Percentiles rank a stretch among this genome's conserved stretches.
Conservation (phyloP, 1,140 invertebrate species). For the Helicorthomorpha holstii region DNA sequence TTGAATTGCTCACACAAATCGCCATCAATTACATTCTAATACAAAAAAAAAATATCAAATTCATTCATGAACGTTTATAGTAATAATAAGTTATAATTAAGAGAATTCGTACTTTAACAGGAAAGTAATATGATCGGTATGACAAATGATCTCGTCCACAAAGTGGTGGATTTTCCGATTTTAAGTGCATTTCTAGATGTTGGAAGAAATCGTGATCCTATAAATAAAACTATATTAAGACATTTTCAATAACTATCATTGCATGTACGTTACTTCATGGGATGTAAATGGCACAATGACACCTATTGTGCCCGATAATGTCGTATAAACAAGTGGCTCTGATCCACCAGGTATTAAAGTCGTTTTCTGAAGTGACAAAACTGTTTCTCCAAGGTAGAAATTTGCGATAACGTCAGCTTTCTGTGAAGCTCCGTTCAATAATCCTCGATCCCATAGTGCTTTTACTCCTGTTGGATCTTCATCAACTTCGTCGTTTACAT, state of each 20-base stretch:
- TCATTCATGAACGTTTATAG: not conserved
- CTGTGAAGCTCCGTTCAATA: constrained; percentile 91
- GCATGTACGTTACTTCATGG: constrained; percentile 43
- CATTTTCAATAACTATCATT: not conserved
- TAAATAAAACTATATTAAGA: constrained; percentile 13
- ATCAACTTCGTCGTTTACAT: constrained; percentile 91
- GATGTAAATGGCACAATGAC: constrained; percentile 95
- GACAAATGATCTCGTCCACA: constrained; percentile 95
- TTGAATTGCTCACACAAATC: constrained; percentile 99
- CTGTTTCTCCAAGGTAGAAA: constrained; percentile 92
- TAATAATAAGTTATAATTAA: not conserved
- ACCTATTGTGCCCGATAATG: constrained; percentile 84
- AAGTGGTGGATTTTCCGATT: constrained; percentile 86
- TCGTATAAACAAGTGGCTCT: constrained; percentile 90
- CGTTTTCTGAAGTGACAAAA: constrained; percentile 72
- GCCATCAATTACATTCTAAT: constrained; percentile 92
- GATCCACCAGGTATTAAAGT: constrained; percentile 93
- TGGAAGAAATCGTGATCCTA: constrained; percentile 97
- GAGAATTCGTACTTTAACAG: constrained; percentile 60
- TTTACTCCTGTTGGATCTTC: constrained; percentile 98
- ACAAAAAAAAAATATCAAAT: too few relatives aligned
- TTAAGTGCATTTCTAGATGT: constrained; percentile 99
- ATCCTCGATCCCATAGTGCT: constrained; percentile 91
- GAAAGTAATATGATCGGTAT: constrained; percentile 93
- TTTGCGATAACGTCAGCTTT: constrained; percentile 78